Evolutionary conservation across 2,113 vertebrate species (phyloP).

Genomic region (Psettodes erumei): DNA sequence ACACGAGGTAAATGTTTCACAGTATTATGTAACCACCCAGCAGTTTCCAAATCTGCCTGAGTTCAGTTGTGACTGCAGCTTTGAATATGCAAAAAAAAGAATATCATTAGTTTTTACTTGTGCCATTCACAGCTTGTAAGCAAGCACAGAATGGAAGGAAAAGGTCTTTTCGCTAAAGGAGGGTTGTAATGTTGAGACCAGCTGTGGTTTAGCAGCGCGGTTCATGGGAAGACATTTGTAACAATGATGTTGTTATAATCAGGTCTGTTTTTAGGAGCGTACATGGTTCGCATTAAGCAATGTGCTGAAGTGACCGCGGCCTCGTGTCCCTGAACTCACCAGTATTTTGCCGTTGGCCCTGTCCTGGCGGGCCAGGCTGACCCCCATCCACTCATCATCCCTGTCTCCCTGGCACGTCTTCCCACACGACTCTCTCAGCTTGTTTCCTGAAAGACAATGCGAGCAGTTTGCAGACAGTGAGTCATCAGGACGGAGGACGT

Average conservation of each 20-base stretch:
- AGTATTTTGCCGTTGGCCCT: conserved; percentile 88
- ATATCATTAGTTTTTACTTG: background rate
- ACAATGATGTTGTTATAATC: conserved; percentile 70
- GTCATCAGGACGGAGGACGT: conserved; percentile 49
- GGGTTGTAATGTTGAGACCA: conserved; percentile 52
- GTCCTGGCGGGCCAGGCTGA: conserved; percentile 94
- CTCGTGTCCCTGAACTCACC: conserved; percentile 82
- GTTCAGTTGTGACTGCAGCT: conserved; percentile 31
- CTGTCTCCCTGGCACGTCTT: conserved; percentile 96
- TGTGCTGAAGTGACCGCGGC: background rate
- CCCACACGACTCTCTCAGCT: conserved; percentile 86
- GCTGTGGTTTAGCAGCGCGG: conserved; percentile 66
- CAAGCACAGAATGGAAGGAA: conserved; percentile 21
- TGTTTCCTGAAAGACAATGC: conserved; percentile 87
- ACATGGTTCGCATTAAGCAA: conserved; percentile 63
- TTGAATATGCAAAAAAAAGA: conserved; percentile 3
- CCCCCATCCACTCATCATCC: conserved; percentile 98
- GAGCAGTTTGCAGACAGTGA: conserved; percentile 54
- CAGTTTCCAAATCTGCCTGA: conserved; percentile 39
- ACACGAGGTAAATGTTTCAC: conserved; percentile 56
- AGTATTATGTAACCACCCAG: conserved; percentile 53
- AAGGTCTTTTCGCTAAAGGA: background rate
- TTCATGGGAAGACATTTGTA: conserved; percentile 55
- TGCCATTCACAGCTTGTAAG: conserved; percentile 20
- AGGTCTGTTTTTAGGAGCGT: conserved; percentile 48